Evolutionary conservation across 2,888 invertebrate genomes (phyloP), one percentile per base, ranked within the genome.

Genomic region (Caenorhabditis sp.): DNA sequence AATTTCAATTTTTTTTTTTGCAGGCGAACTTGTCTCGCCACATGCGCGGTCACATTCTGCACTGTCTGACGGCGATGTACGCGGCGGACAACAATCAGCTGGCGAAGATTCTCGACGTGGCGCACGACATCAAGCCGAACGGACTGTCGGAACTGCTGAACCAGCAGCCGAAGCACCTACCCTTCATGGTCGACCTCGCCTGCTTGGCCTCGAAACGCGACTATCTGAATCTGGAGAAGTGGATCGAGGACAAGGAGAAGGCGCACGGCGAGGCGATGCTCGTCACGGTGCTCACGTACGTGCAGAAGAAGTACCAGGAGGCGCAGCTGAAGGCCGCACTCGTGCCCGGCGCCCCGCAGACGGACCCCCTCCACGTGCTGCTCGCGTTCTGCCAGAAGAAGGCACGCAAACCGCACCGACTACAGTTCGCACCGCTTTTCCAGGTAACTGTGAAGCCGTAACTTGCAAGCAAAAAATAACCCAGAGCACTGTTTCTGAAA

Each of bases 181-280:
- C 94, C 20, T 99, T 99, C 90, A 95, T 96, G 41, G 96, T 99
- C 83, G 99, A 99, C 90, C 91, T 99, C 85, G 98, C 99, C 0
- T 99, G 98, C 89, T 91, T 99, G 78, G 99, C 99, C 0, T 97
- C 98, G 0, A 92, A 98, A 58, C 92, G 98, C 68, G 99, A 98
- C 90, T 99, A 97, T 90, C 92, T 99, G 11, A 99, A 99, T 89
- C 91, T 99, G 20, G 99, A 99, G 90, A 99, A 99, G 90, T 99
- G 99, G 98, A 91, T 99, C 11, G 93, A 94, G 0, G 99, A 99
- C 89, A 98, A 99, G 91, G 95, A 98, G 76, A 92, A 94, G 79
- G 97, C 97, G 87, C 95, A 97, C 90, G 96, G 96, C 17, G 86
- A 87, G 13, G 50, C 73, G 8, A 73, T 87, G 53, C 80, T 78